phyloP scores from a whole-genome alignment of 2,888 invertebrate species.

The Calephelis perditalis region DNA sequence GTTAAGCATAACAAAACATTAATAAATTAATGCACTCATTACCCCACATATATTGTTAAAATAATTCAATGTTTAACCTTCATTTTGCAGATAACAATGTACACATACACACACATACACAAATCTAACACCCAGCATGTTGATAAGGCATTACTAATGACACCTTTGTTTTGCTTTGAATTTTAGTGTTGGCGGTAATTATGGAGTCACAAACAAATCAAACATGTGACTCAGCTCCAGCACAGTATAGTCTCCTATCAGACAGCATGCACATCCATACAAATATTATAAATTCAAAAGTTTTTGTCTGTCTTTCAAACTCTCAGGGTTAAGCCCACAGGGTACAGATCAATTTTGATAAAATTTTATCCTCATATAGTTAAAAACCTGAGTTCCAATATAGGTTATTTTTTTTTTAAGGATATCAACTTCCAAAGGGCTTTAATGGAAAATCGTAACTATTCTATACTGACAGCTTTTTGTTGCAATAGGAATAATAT shows the following conservation, averaged over 20 bases:
- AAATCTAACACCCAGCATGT: not conserved
- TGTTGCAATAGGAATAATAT: no score
- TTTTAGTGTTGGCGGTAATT: slow-evolving; percentile 19
- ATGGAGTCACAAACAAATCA: slow-evolving; percentile 19
- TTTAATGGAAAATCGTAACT: no score
- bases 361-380: no score
- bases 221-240: not conserved
- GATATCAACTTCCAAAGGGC: no score
- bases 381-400: no score
- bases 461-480: no score
- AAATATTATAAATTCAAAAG: no score
- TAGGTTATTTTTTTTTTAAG: no score
- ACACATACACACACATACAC: not conserved
- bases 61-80: slow-evolving; percentile 1
- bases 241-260: slow-evolving; percentile 7
- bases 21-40: not conserved
- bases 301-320: no score
- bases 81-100: slow-evolving; percentile 1
- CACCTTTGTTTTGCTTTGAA: slow-evolving; percentile 14
- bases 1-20: not conserved
- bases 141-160: slow-evolving; percentile 25
- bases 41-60: slow-evolving; percentile 1
- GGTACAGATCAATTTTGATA: no score
- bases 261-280: not conserved
- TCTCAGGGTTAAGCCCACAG: no score